A percentile compares a stretch with the other conserved stretches of the same genome.
phyloP scores from a whole-genome alignment of 2,797 vertebrate genomes.

The Eurystomus glaucurus region DNA sequence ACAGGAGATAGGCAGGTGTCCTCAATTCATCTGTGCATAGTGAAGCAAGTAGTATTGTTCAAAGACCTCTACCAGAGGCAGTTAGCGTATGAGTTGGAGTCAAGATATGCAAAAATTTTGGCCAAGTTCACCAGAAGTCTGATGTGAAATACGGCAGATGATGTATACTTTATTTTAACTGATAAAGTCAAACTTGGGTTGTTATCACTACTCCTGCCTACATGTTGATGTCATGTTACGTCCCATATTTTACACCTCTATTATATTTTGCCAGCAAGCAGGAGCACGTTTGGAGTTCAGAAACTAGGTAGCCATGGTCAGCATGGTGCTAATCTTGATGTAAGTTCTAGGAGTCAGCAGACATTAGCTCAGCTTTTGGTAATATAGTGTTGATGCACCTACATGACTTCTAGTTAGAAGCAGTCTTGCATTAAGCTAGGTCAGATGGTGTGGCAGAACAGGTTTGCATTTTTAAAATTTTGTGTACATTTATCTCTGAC shows the following conservation, averaged over 20 bases:
- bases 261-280: not conserved
- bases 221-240: not conserved
- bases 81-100: not conserved
- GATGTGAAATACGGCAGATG: not conserved
- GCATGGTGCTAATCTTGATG: not conserved
- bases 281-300: not conserved
- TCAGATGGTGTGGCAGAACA: not conserved
- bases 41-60: not conserved
- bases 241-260: not conserved
- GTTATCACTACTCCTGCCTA: not conserved
- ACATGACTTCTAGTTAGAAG: not conserved
- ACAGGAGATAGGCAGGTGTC: not conserved
- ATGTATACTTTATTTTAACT: not conserved
- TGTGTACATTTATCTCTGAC: not conserved
- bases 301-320: not conserved
- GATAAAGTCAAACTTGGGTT: not conserved
- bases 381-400: too few species aligned
- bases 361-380: not conserved
- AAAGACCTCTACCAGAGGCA: not conserved
- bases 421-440: not conserved
- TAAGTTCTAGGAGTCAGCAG: not conserved
- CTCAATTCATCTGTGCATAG: not conserved
- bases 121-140: not conserved
- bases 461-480: not conserved
- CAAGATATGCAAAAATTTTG: not conserved